Evolutionary conservation across 2,888 invertebrate species (phyloP), one percentile per base, ranked within the genome.

Genomic region (Drosophila merina): DNA sequence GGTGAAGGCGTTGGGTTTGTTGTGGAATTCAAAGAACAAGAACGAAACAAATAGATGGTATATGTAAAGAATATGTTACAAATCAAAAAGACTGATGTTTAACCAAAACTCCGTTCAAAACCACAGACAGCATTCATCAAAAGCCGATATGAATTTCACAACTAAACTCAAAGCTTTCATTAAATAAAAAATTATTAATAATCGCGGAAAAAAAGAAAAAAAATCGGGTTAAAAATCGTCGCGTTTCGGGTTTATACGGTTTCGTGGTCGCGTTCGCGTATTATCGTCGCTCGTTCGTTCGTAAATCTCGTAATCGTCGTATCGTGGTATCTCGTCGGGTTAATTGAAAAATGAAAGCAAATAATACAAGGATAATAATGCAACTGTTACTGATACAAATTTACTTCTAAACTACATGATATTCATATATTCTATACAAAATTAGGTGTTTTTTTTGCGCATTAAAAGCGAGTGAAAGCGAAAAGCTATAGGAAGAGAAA

Each of bases 191-290:
- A 56, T 6, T 7, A 60, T 28, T 28, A 42, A 25, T 50, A 71
- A 50, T 44, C 44, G 57, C 40, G 49, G 44, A 33, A 36, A 66
- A 62, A 74, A 62, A 36, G 4, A 25, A 25, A 60, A 42, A 26
- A 57, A 70, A 45, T 40, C 36, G 56, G 38, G 51, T 33, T 33
- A 36, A 38, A 67, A 62, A 74, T 79, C 81, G 87, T 87, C 89
- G 89, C 88, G 89, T 89, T 77, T 89, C 90, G 89, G 89, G 88
- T 84, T 84, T 63, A 77, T 77, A 88, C 90, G 89, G 89, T 89
- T 79, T 87, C 90, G 89, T 82, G 89, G 83, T 83, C 90, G 89
- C 84, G 89, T 84, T 83, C 90, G 89, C 89, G 89, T 88, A 72
- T 72, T 73, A 73, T 86, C 90, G 89, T 86, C 90, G 89, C 81